Evolutionary conservation across 2,113 vertebrate species (phyloP).

Genomic region (Tragelaphus scriptus): DNA sequence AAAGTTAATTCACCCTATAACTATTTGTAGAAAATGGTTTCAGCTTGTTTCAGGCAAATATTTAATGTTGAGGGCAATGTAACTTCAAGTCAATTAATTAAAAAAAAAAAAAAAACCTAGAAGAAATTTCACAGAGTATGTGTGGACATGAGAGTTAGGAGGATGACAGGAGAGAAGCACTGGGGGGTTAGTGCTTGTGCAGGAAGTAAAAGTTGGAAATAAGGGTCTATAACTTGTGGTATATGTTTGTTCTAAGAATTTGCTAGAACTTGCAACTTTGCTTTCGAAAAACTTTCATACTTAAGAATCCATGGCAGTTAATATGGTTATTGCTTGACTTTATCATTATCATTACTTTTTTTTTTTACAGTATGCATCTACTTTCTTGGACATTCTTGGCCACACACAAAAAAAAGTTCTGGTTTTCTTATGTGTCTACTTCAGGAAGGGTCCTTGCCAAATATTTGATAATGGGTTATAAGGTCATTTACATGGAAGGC

Average conservation of each 20-base stretch:
- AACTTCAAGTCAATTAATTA: not conserved
- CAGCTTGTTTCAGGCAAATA: not conserved
- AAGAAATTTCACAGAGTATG: not conserved
- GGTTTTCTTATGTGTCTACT: not conserved
- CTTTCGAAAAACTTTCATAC: not conserved
- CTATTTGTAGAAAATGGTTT: not conserved
- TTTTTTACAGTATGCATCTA: not conserved
- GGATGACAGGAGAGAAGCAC: accelerated
- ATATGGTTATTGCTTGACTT: not conserved
- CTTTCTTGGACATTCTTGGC: not conserved
- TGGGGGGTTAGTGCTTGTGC: not conserved
- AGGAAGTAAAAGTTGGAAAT: not conserved
- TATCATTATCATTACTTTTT: not conserved
- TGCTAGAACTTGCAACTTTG: not conserved
- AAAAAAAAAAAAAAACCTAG: not conserved
- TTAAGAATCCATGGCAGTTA: not conserved
- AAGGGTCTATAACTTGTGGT: not conserved
- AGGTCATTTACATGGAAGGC: not conserved
- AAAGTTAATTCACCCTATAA: not conserved
- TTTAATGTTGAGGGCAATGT: not conserved
- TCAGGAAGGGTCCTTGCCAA: not conserved
- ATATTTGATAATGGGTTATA: not conserved
- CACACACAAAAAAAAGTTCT: not conserved
- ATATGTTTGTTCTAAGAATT: not conserved
- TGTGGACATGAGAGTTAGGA: not conserved